A percentile compares a stretch with the other conserved stretches of the same genome.
phyloP scores from a whole-genome alignment of 2,113 vertebrate species.

The Trematomus loennbergii region DNA sequence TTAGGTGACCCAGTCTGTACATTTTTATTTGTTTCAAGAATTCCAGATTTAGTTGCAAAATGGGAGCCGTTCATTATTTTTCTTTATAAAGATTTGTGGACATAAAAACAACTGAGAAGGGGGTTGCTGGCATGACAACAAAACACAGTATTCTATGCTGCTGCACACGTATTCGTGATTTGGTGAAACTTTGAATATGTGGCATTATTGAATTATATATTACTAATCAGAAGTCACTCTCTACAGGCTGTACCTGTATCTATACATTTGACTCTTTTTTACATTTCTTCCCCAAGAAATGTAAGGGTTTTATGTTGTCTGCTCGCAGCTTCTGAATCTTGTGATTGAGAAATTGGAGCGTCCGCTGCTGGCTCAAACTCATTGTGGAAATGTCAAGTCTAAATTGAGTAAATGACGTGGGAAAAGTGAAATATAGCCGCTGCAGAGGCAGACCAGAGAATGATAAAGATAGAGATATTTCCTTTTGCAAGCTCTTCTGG shows the following conservation, averaged over 20 bases:
- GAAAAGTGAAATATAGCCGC: neutral
- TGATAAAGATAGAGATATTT: slow-evolving; percentile 13
- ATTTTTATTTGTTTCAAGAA: no score
- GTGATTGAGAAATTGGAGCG: neutral
- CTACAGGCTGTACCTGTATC: neutral
- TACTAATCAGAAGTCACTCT: neutral
- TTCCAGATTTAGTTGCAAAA: no score
- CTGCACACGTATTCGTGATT: neutral
- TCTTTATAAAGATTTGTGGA: neutral
- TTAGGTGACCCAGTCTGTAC: neutral
- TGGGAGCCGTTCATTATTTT: neutral
- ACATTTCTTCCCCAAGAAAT: neutral
- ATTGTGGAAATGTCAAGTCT: slow-evolving; percentile 13
- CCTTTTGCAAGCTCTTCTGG: slow-evolving; percentile 19
- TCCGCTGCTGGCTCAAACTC: neutral
- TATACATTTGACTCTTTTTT: neutral
- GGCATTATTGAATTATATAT: neutral
- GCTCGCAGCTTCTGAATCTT: neutral
- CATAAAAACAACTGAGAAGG: slow-evolving; percentile 3
- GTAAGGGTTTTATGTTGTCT: neutral
- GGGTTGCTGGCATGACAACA: slow-evolving; percentile 16
- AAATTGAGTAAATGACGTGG: neutral
- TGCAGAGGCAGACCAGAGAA: neutral
- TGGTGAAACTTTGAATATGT: neutral
- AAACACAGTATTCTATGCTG: neutral